Conservation (phyloP, 2,888 invertebrate species). For the Drosophila nr. medialis region DNA sequence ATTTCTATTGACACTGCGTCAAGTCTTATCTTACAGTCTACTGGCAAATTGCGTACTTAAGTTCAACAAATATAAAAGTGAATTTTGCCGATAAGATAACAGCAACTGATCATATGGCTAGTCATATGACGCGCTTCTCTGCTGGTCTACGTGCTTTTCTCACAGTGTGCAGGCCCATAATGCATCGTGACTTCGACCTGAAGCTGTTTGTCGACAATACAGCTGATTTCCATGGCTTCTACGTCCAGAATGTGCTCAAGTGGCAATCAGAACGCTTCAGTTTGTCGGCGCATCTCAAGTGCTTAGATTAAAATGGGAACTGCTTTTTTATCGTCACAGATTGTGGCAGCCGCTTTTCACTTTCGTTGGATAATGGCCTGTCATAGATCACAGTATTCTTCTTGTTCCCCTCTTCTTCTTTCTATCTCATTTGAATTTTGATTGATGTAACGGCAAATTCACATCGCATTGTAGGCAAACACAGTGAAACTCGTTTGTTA, state of each 20-base stretch:
- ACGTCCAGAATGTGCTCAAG: conserved; percentile 28
- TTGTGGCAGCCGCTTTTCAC: conserved; percentile 54
- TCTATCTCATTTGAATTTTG: conserved; percentile 59
- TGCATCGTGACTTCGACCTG: conserved; percentile 30
- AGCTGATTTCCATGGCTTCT: not conserved
- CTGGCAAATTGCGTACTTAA: conserved; percentile 15
- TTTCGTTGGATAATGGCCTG: conserved; percentile 48
- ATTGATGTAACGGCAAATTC: conserved; percentile 65
- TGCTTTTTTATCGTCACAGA: conserved; percentile 31
- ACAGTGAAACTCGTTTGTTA: conserved; percentile 60
- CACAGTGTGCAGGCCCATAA: conserved; percentile 40
- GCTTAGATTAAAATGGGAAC: conserved; percentile 22
- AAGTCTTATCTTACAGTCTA: conserved; percentile 38
- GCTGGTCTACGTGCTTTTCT: conserved; percentile 61
- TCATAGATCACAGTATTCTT: conserved; percentile 40
- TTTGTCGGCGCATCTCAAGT: conserved; percentile 15
- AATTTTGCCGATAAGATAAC: conserved; percentile 58
- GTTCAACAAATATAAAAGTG: not conserved
- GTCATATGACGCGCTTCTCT: conserved; percentile 43
- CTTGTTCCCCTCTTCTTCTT: conserved; percentile 7
- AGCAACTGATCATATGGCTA: conserved; percentile 48
- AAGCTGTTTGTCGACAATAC: conserved; percentile 4
- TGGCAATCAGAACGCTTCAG: conserved; percentile 48
- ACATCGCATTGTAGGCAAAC: conserved; percentile 4
- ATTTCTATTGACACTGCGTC: conserved; percentile 35